Conservation (phyloP, 2,888 invertebrate species). For the Plemyria rubiginata region DNA sequence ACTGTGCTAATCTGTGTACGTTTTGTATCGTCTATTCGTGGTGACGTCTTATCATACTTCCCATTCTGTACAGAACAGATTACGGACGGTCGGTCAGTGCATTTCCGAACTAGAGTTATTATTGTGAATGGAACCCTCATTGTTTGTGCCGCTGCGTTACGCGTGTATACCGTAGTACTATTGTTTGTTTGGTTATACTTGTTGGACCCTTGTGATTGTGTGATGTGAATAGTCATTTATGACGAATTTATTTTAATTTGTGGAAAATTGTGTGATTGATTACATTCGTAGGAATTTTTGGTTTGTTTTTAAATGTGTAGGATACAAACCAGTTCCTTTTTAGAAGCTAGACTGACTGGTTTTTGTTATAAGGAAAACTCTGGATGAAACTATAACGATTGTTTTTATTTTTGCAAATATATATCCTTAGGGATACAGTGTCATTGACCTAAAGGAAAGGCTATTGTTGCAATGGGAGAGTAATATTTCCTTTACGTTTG, state of each 20-base stretch:
- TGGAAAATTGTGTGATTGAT: slow-evolving; percentile 13
- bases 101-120: slow-evolving; percentile 31
- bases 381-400: not conserved
- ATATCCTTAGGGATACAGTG: slow-evolving; percentile 27
- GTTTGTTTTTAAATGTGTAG: not conserved
- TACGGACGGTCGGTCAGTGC: slow-evolving; percentile 48
- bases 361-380: not conserved
- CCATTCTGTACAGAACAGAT: slow-evolving; percentile 60
- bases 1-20: slow-evolving; percentile 9
- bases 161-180: slow-evolving; percentile 1
- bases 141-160: slow-evolving; percentile 10
- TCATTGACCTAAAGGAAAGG: slow-evolving; percentile 11
- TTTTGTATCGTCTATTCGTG: slow-evolving; percentile 20
- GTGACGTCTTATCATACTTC: slow-evolving; percentile 55
- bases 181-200: not conserved
- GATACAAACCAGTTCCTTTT: not conserved
- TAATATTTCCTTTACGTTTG: slow-evolving; percentile 2
- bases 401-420: not conserved
- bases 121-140: slow-evolving; percentile 16
- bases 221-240: slow-evolving; percentile 5
- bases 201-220: not conserved
- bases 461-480: slow-evolving; percentile 1
- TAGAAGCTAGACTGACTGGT: not conserved
- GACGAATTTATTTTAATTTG: slow-evolving; percentile 4
- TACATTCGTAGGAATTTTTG: slow-evolving; percentile 1